phyloP scores from a whole-genome alignment of 2,113 vertebrate genomes.

The Malurus elegans region DNA sequence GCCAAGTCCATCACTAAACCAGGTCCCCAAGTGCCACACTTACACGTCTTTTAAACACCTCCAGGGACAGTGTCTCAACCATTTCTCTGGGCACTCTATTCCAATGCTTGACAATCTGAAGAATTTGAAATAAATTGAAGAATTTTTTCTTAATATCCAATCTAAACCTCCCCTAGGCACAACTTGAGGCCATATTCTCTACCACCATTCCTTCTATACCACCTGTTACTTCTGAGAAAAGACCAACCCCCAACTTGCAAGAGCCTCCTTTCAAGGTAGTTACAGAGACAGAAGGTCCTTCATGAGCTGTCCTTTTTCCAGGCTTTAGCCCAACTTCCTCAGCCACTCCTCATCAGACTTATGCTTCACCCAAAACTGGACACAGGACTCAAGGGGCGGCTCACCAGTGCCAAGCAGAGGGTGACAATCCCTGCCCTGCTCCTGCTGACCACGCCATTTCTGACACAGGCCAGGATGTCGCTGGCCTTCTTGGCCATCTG shows the following conservation, averaged over 20 bases:
- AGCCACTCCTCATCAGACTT: background rate
- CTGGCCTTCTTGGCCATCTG: background rate
- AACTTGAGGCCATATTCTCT: background rate
- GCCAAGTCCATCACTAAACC: background rate
- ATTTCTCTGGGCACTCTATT: background rate
- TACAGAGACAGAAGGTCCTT: background rate
- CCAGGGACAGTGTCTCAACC: too few species aligned
- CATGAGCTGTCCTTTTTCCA: background rate
- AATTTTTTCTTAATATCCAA: background rate
- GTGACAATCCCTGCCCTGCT: background rate
- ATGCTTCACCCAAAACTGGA: background rate
- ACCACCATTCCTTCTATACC: too few species aligned
- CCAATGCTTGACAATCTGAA: background rate
- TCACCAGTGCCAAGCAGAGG: fast-evolving
- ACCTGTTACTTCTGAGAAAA: background rate
- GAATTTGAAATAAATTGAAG: background rate
- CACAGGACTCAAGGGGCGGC: background rate
- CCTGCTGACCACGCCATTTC: background rate
- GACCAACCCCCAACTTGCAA: fast-evolving
- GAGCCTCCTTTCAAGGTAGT: background rate
- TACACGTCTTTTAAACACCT: background rate
- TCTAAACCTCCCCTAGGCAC: background rate
- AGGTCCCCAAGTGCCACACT: background rate
- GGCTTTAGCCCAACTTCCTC: background rate
- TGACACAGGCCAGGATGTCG: background rate